Base-by-base conservation (phyloP, 2,888 invertebrate genomes). In the Leptinotarsa tumamoca region DNA sequence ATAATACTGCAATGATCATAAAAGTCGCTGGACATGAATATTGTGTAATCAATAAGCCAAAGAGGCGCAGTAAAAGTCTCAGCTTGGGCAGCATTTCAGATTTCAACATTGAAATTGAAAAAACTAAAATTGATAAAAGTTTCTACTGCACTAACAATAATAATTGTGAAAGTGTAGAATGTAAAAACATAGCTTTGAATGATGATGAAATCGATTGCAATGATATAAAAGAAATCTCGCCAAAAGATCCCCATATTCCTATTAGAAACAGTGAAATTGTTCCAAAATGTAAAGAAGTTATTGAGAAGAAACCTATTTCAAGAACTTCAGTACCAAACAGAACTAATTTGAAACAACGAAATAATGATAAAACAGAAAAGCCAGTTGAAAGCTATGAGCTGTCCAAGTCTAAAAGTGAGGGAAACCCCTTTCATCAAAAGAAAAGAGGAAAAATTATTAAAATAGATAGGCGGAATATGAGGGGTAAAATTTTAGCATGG, bases 21-120 rank as follows among this genome's bases (percentile, higher is more conserved):
- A 88, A 87, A 81, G 88, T 89, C 58, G 89, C 87, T n/a, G 89
- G 89, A 50, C 86, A 88, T 75, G 88, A 88, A 82, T 89, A 89
- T 81, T 86, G 86, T 75, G 89, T 89, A 67, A 88, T 87, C 69
- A 88, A 88, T 78, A 85, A 85, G 67, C 86, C 86, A 67, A 87
- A 86, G 79, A 82, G 82, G 67, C 86, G 85, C 72, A 85, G 84
- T 78, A 88, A 89, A 82, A 87, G 88, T 78, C 87, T 86, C 72
- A 88, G 88, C 82, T 83, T 89, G 80, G 87, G 88, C 76, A 88
- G 87, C 79, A 83, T 89, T 78, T 84, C 87, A 13, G 88, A 89
- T 84, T 86, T 89, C 71, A 68, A 80, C 81, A 75, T 87, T 80
- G 84, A 85, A 84, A 79, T 87, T 78, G 83, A 87, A 83, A 84